Evolutionary conservation across 2,797 vertebrate genomes (phyloP).

Genomic region (Poecilia gillii): DNA sequence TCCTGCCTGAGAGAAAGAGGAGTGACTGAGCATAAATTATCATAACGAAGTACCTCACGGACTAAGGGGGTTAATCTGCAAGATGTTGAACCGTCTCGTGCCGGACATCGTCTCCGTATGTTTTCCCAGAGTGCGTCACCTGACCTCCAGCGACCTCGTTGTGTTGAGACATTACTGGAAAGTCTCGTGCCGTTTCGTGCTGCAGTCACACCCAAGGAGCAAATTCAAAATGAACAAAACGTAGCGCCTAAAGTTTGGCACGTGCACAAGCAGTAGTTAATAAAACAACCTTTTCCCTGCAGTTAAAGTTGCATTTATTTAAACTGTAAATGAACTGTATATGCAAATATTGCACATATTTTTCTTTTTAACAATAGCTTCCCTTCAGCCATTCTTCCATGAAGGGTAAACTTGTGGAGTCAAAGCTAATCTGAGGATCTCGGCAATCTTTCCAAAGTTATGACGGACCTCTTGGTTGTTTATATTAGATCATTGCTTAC

Average conservation of each 20-base stretch:
- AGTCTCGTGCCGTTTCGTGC: conserved; percentile 31
- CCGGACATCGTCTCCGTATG: conserved; percentile 39
- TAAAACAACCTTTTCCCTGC: background rate
- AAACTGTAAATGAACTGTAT: too few relatives aligned
- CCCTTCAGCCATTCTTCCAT: background rate
- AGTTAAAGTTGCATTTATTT: background rate
- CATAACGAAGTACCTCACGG: conserved; percentile 30
- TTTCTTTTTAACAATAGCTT: background rate
- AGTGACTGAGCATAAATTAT: conserved; percentile 41
- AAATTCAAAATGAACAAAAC: conserved; percentile 35
- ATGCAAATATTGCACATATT: too few relatives aligned
- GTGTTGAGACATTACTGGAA: conserved; percentile 22
- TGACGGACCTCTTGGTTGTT: background rate
- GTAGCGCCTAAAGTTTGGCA: background rate
- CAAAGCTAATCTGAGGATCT: background rate
- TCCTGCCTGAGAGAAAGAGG: conserved; percentile 84
- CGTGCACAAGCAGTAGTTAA: background rate
- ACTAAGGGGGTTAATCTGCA: conserved; percentile 25
- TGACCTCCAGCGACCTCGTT: conserved; percentile 37
- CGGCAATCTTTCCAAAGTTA: background rate
- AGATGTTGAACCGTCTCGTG: conserved; percentile 15
- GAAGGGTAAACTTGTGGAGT: background rate
- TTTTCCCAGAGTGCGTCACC: conserved; percentile 29
- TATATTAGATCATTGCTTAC: background rate
- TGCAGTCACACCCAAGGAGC: conserved; percentile 36